phyloP scores from a whole-genome alignment of 2,797 vertebrate species.

The Neosilurus mollespiculum region DNA sequence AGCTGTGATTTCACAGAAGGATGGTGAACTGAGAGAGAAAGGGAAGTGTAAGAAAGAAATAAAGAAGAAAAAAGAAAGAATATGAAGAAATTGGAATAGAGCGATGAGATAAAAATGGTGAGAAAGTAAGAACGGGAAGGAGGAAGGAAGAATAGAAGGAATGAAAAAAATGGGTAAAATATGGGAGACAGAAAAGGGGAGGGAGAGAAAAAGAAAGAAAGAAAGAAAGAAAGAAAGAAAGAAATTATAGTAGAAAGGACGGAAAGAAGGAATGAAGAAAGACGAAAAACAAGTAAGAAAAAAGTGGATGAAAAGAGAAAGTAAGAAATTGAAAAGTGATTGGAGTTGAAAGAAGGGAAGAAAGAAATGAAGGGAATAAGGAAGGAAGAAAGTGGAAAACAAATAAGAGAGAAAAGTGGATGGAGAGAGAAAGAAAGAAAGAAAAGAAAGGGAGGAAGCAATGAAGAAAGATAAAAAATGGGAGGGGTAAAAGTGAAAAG shows the following conservation, averaged over 20 bases:
- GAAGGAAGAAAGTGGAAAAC: neutral
- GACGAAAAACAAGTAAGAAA: too few species aligned
- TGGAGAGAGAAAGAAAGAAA: neutral
- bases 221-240: neutral
- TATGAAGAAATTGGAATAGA: too few species aligned
- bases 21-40: too few species aligned
- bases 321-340: neutral
- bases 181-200: neutral
- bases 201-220: neutral
- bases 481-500: neutral
- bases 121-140: neutral
- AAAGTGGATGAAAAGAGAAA: too few species aligned
- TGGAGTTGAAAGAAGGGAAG: too few species aligned
- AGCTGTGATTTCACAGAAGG: neutral
- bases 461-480: neutral
- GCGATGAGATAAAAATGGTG: too few species aligned
- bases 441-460: neutral
- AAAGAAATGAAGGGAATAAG: neutral
- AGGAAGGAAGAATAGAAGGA: neutral
- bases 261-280: neutral
- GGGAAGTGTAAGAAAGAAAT: too few species aligned
- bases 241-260: neutral
- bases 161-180: neutral
- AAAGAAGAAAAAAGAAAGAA: too few species aligned
- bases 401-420: too few species aligned